Conservation (phyloP, 1,140 invertebrate species). For the Pogonomyrmex barbatus region DNA sequence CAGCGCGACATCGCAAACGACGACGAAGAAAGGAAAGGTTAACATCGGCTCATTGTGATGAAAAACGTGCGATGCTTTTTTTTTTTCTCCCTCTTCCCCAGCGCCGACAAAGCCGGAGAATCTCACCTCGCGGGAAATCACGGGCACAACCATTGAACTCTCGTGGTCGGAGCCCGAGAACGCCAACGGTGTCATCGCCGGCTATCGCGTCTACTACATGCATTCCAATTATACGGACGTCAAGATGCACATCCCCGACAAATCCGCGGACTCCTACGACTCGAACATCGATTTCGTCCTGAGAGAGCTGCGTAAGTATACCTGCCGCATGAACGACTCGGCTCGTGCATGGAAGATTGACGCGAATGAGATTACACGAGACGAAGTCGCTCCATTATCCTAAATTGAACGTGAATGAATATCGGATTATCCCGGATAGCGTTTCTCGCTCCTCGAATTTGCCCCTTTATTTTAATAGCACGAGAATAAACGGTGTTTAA, state of each 20-base stretch:
- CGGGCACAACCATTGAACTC: slow-evolving; percentile 91
- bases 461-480: background rate
- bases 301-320: slow-evolving; percentile 88
- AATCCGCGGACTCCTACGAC: slow-evolving; percentile 83
- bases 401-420: background rate
- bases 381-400: background rate
- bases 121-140: slow-evolving; percentile 91
- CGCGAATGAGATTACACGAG: background rate
- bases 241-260: slow-evolving; percentile 84
- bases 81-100: slow-evolving; percentile 81
- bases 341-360: background rate
- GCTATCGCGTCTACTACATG: slow-evolving; percentile 91
- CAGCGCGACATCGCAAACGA: background rate
- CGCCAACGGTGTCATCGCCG: slow-evolving; percentile 90
- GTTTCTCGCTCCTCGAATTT: background rate
- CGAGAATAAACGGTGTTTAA: background rate
- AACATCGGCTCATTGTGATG: background rate
- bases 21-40: background rate
- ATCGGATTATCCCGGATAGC: background rate
- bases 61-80: background rate
- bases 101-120: slow-evolving; percentile 94
- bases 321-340: background rate
- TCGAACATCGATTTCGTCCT: slow-evolving; percentile 86
- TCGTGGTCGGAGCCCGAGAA: slow-evolving; percentile 92
- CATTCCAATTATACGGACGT: slow-evolving; percentile 90